Conservation (phyloP, 2,797 vertebrate genomes). For the Karalla daura region DNA sequence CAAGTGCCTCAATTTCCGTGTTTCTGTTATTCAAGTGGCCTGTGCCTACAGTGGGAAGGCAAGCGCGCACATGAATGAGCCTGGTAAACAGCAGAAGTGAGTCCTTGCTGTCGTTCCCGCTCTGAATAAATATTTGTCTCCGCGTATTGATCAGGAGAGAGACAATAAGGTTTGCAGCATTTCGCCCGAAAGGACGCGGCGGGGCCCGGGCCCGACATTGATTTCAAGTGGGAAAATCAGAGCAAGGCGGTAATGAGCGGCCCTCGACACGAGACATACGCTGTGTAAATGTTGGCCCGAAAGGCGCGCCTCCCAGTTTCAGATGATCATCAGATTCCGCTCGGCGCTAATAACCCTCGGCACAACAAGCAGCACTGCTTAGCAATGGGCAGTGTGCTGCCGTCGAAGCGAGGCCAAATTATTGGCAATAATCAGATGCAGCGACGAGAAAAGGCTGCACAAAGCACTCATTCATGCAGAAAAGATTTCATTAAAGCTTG, state of each 20-base stretch:
- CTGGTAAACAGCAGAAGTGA: slow-evolving; percentile 35
- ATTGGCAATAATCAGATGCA: slow-evolving; percentile 7
- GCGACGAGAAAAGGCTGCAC: neutral
- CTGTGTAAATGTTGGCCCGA: neutral
- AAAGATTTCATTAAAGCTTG: neutral
- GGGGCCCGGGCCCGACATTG: too few relatives aligned
- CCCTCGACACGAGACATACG: neutral
- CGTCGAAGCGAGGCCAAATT: slow-evolving; percentile 11
- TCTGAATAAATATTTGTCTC: slow-evolving; percentile 46
- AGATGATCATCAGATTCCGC: neutral
- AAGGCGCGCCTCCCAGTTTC: neutral
- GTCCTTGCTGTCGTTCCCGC: slow-evolving; percentile 25
- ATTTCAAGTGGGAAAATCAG: too few relatives aligned
- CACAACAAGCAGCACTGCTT: neutral
- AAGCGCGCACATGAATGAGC: slow-evolving; percentile 19
- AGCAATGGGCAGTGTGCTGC: neutral
- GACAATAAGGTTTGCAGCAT: slow-evolving; percentile 5
- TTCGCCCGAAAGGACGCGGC: slow-evolving; percentile 13
- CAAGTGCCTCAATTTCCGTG: slow-evolving; percentile 28
- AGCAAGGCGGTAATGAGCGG: neutral
- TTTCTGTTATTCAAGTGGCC: slow-evolving; percentile 3
- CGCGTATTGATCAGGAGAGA: slow-evolving; percentile 29
- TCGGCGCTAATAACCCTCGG: neutral
- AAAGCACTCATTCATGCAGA: slow-evolving; percentile 4
- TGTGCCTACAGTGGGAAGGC: slow-evolving; percentile 5